Base-by-base conservation (phyloP, 2,113 vertebrate genomes). In the Copsychus sechellarum region DNA sequence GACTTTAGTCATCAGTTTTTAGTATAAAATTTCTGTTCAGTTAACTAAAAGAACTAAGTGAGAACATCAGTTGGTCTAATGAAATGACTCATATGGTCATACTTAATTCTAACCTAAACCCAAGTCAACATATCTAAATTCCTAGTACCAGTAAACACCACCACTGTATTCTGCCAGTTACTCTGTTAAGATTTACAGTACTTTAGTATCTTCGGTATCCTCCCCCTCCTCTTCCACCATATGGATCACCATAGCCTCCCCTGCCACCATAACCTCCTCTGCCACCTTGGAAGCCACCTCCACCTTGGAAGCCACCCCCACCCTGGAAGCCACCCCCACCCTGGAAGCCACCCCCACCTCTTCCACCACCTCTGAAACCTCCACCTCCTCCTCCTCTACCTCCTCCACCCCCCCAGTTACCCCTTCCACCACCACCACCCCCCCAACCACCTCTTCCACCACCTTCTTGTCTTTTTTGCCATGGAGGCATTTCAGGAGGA, bases 401-500 rank as follows among this genome's bases (percentile, higher is more conserved):
- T 1, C 97, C 91, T 6, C 98, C 69, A 1, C 97, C 93, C 0
- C 98, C 95, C 20, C 98, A 94, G 17, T 96, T 81, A 4, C 97
- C 98, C 79, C 17, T 95, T 86, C 97, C 95, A 23, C 97, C 90
- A 45, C 98, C 97, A 4, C 98, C 93, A 8, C 98, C 95, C n/a
- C 98, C 96, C 56, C 98, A 95, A 14, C 98, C 96, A 38, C 98
- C 98, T 95, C 98, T 96, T 86, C 98, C 98, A 28, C 98, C 98
- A 48, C 98, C 98, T 26, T 99, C 99, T 91, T 99, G 98, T 98
- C 99, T 98, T 97, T 99, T 99, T 81, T 98, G 98, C 99, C 99
- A 99, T 8, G 98, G 97, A 4, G 99, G 99, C 99, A 99, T 99
- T 96, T 99, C 99, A 0, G 99, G 99, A 36, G 98, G 98, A 8